These are phyloP conservation scores for Lamprologus speciosus DNA, from an alignment of 2,113 vertebrate species.

Conservation along the genomic window DNA sequence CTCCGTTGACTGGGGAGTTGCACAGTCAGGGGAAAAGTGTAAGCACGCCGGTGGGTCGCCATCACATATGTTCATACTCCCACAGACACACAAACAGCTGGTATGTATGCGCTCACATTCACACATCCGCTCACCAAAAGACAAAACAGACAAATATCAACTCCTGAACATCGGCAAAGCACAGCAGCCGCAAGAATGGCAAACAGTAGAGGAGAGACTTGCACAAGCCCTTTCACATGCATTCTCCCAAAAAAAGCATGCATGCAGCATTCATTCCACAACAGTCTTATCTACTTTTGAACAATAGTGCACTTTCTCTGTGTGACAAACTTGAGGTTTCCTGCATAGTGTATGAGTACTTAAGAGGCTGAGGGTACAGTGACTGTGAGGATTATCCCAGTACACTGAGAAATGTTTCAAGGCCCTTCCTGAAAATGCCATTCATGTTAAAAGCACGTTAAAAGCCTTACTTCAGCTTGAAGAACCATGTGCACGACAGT, in stretches of 20 bases:
- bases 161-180: background rate
- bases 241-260: background rate
- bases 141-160: background rate
- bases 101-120: background rate
- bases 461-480: background rate
- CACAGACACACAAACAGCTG: background rate
- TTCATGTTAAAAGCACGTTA: background rate
- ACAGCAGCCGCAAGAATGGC: background rate
- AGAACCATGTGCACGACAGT: background rate
- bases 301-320: background rate
- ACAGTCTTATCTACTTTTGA: background rate
- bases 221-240: background rate
- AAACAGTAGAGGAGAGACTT: background rate
- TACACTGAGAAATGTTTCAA: background rate
- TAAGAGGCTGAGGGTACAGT: background rate
- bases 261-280: background rate
- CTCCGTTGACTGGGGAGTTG: slow-evolving; percentile 27
- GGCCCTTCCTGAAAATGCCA: background rate
- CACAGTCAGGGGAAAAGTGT: background rate
- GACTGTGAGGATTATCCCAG: background rate
- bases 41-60: background rate
- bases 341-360: background rate
- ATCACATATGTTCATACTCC: background rate
- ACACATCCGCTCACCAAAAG: background rate
- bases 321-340: background rate